These are phyloP conservation scores for Eleutherodactylus coqui DNA, from an alignment of 2,797 vertebrate genomes.

Conservation along the genomic window DNA sequence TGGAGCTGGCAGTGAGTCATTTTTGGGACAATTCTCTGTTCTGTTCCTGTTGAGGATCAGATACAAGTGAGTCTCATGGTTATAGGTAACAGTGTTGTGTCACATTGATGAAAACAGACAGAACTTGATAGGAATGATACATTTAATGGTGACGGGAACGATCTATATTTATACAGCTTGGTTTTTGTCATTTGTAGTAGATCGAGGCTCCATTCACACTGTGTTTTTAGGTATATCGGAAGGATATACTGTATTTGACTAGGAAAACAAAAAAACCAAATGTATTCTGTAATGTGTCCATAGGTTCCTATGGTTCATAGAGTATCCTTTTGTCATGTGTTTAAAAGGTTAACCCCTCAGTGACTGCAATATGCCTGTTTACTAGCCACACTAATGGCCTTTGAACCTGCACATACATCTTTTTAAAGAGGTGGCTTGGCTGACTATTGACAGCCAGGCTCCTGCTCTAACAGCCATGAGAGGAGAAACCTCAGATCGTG, in stretches of 20 bases:
- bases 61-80: background rate
- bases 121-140: background rate
- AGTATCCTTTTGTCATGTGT: background rate
- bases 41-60: conserved; percentile 19
- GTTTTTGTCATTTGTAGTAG: background rate
- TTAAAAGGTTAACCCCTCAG: background rate
- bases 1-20: background rate
- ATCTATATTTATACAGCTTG: background rate
- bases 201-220: background rate
- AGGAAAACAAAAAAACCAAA: background rate
- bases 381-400: too few species aligned
- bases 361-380: too few species aligned
- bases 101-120: background rate
- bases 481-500: too few species aligned
- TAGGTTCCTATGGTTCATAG: background rate
- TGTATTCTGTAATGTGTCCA: background rate
- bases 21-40: conserved; percentile 22
- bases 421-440: too few species aligned
- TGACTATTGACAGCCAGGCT: too few species aligned
- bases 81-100: background rate
- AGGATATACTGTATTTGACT: too few species aligned
- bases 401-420: too few species aligned
- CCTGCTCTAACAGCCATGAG: too few species aligned
- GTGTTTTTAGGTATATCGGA: background rate
- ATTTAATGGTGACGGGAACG: background rate